Evolutionary conservation across 2,113 vertebrate species (phyloP).

Genomic region (Parotia lawesii): DNA sequence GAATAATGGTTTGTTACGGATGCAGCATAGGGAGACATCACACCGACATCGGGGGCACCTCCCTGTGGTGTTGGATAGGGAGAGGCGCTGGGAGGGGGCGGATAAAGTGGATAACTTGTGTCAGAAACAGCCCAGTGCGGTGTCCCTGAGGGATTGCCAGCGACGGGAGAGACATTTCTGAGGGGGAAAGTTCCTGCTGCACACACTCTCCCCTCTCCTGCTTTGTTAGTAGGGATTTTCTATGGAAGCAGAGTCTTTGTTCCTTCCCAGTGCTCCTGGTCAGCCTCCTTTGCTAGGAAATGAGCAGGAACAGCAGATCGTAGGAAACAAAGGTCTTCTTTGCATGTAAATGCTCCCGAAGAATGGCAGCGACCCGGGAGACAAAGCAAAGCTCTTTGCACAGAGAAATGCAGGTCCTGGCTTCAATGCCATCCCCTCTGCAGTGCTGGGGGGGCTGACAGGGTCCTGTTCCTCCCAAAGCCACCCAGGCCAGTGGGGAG

Average conservation of each 20-base stretch:
- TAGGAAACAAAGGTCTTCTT: slow-evolving; percentile 39
- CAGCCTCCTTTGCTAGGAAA: neutral
- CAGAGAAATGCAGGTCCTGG: neutral
- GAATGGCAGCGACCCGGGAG: slow-evolving; percentile 1
- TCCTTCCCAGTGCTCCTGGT: neutral
- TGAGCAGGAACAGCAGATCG: slow-evolving; percentile 25
- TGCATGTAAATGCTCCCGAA: slow-evolving; percentile 56
- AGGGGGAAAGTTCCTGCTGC: neutral
- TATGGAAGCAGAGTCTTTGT: slow-evolving; percentile 48
- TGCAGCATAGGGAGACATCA: rapidly evolving
- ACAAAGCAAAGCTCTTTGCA: slow-evolving; percentile 25
- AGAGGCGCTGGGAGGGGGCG: neutral
- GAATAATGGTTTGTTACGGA: neutral
- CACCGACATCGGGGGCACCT: rapidly evolving
- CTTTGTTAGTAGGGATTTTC: slow-evolving; percentile 40
- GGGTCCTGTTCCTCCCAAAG: neutral
- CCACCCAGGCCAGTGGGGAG: neutral
- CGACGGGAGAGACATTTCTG: neutral
- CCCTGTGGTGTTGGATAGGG: neutral
- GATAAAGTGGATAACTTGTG: neutral
- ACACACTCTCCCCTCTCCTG: neutral
- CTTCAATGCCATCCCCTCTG: neutral
- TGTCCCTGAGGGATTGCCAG: neutral
- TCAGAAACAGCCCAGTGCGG: neutral
- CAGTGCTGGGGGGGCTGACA: neutral